Evolutionary conservation across 2,888 invertebrate species (phyloP), one percentile per base, ranked within the genome.

Genomic region (Oscheius sp.): DNA sequence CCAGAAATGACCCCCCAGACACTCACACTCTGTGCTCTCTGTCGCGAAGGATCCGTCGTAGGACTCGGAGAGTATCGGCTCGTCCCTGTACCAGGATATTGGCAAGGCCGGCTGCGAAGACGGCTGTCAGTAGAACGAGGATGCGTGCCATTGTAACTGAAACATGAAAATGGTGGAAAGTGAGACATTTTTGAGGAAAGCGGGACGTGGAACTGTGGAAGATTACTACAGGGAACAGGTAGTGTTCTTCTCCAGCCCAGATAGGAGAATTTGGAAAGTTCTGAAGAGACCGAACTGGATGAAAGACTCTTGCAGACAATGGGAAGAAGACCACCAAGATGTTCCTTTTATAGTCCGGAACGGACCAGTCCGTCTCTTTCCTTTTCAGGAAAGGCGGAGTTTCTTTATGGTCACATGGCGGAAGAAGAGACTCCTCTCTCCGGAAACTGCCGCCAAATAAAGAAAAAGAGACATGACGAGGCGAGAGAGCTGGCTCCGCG

Each of bases 51-150:
- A 82, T 82, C 35, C 75, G 72, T 32, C 77, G 48, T 9, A 82
- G 73, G 33, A 78, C 76, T 42, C 74, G 50, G n/a, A 82, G 74
- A 11, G 82, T 82, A 63, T 82, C 82, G 5, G 77, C 68, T 29
- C 76, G 73, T 68, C 82, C 82, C 51, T 82, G 79, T 10, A 82
- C 79, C 60, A 82, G 59, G 74, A 80, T 76, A n/a, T 77, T 80
- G 65, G 76, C 76, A n/a, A 82, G 47, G 33, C 75, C 66, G 55
- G 79, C 70, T 7, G 76, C 76, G 50, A 82, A 71, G 32, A 62
- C 71, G 3, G 79, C 74, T 32, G 82, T 74, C 33, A 79, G 62
- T 11, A 79, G 71, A 42, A 81, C 53, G n/a, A 81, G 55, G 5
- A 81, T 50, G 37, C 78, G 68, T 33, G 70, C 70, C 74, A 74